Percentiles rank a stretch among this genome's conserved stretches.
These are phyloP conservation scores for Sphaeridia pumilis DNA, from an alignment of 2,888 invertebrate genomes.

Conservation along the genomic window DNA sequence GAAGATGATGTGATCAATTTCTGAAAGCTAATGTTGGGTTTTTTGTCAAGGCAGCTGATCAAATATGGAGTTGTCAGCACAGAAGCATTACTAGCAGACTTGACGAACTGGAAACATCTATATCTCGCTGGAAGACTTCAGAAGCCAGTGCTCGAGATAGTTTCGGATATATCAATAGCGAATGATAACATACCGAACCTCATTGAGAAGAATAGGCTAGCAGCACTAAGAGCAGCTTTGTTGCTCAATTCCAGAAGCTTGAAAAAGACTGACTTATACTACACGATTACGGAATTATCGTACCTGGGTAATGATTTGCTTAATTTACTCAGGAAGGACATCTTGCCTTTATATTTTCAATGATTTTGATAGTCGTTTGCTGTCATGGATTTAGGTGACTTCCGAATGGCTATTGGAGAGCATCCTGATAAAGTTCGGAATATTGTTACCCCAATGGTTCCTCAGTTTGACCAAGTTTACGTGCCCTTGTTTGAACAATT, in stretches of 20 bases:
- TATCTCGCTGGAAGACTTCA: conserved; percentile 91
- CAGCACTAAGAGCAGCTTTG: conserved; percentile 58
- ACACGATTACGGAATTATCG: conserved; percentile 72
- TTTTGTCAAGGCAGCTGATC: conserved; percentile 52
- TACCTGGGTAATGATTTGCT: conserved; percentile 74
- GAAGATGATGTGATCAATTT: too few species aligned
- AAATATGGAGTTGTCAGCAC: conserved; percentile 92
- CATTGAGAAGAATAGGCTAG: conserved; percentile 39
- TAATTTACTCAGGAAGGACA: too few species aligned
- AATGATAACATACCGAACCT: conserved; percentile 10
- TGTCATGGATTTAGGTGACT: too few species aligned
- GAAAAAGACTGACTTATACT: conserved; percentile 72
- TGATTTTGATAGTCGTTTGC: too few species aligned
- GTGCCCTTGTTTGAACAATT: conserved; percentile 21
- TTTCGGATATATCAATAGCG: conserved; percentile 36
- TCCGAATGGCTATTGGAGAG: conserved; percentile 94
- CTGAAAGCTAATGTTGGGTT: too few species aligned
- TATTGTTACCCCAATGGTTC: conserved; percentile 73
- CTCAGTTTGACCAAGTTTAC: conserved; percentile 68
- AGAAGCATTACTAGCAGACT: conserved; percentile 65
- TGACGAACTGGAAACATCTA: conserved; percentile 78
- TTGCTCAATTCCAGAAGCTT: conserved; percentile 68
- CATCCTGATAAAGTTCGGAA: conserved; percentile 86
- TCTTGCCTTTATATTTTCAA: too few species aligned
- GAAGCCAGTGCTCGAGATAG: conserved; percentile 76